Evolutionary conservation across 2,113 vertebrate genomes (phyloP).

Genomic region (Todiramphus chloris): DNA sequence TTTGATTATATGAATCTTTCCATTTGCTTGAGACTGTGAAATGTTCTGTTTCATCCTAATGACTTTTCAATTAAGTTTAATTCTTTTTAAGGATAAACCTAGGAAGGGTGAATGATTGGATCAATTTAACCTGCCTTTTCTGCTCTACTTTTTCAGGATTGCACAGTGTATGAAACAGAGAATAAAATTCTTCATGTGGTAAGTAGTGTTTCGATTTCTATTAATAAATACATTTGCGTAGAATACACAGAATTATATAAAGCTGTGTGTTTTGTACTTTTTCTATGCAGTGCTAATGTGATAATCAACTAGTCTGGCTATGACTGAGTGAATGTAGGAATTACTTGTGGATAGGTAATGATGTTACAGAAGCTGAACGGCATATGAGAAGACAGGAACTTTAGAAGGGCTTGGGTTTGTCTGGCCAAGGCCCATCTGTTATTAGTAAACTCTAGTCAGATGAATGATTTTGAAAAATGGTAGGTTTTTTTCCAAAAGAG

Average conservation of each 20-base stretch:
- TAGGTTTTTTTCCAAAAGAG: neutral
- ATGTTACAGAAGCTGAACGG: neutral
- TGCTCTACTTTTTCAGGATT: conserved; percentile 83
- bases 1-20: neutral
- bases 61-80: neutral
- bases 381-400: neutral
- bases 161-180: conserved; percentile 97
- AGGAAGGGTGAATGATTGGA: neutral
- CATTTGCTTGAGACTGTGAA: neutral
- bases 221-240: neutral
- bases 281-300: neutral
- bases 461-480: neutral
- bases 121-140: conserved; percentile 25
- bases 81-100: neutral
- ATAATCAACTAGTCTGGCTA: neutral
- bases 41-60: neutral
- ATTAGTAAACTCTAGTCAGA: neutral
- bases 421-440: neutral
- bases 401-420: neutral
- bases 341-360: neutral
- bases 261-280: neutral
- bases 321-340: neutral
- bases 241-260: neutral
- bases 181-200: conserved; percentile 99
- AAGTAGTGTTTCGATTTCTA: conserved; percentile 72